phyloP scores from a whole-genome alignment of 2,113 vertebrate genomes.

The Leucoraja erinaceus region DNA sequence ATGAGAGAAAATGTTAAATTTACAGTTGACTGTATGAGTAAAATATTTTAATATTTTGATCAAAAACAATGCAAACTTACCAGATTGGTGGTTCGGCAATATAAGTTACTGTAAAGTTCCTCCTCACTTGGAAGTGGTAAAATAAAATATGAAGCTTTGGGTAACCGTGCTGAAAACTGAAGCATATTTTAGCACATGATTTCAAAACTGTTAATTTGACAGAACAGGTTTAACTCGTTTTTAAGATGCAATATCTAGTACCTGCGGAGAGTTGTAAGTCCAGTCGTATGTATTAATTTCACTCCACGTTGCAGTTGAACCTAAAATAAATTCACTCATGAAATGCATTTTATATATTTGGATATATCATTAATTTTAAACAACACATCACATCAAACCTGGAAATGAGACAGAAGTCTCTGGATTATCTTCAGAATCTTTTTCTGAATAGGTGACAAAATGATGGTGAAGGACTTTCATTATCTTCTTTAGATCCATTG shows the following conservation, averaged over 20 bases:
- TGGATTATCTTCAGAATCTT: conserved; percentile 62
- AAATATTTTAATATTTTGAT: neutral
- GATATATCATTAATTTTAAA: conserved; percentile 19
- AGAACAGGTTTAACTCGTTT: conserved; percentile 10
- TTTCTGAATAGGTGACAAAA: conserved; percentile 82
- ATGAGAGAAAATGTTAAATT: neutral
- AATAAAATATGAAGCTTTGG: conserved; percentile 71
- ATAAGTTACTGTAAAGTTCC: conserved; percentile 76
- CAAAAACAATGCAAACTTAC: conserved; percentile 58
- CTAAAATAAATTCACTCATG: conserved; percentile 53
- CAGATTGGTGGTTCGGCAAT: conserved; percentile 82
- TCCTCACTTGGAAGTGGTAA: conserved; percentile 82
- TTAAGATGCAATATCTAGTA: conserved; percentile 46
- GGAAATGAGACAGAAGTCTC: conserved; percentile 55
- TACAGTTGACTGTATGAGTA: neutral
- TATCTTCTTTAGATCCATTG: conserved; percentile 67
- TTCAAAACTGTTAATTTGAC: neutral
- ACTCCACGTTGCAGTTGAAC: conserved; percentile 66
- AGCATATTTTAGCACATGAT: conserved; percentile 32
- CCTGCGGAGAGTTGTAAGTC: conserved; percentile 75
- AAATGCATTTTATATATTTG: neutral
- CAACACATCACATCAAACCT: conserved; percentile 57
- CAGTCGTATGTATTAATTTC: conserved; percentile 77
- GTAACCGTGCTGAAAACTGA: conserved; percentile 60
- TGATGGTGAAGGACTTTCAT: conserved; percentile 77